Conservation (phyloP, 2,888 invertebrate species). For the Boloria euphrosyne region DNA sequence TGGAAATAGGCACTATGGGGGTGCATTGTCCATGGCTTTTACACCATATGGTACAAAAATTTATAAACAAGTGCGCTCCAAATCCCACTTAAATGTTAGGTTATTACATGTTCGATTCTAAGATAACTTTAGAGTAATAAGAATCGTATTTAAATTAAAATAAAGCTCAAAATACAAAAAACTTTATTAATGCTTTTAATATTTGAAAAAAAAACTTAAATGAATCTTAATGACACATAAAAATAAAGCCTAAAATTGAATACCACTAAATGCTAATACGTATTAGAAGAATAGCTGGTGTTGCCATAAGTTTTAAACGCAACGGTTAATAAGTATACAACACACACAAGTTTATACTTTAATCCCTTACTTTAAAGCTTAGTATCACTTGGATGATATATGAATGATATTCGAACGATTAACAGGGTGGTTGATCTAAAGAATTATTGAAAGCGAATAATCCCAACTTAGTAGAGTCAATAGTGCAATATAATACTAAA, state of each 20-base stretch:
- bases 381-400: constrained; percentile 38
- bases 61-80: constrained; percentile 76
- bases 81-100: constrained; percentile 67
- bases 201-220: constrained; percentile 36
- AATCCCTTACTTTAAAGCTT: constrained; percentile 42
- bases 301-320: constrained; percentile 60
- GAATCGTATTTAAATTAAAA: constrained; percentile 40
- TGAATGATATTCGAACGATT: constrained; percentile 66
- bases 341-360: constrained; percentile 39
- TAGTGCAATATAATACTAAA: constrained; percentile 6
- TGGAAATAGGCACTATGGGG: constrained; percentile 74
- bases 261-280: constrained; percentile 25
- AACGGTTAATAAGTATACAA: constrained; percentile 53
- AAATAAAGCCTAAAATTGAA: constrained; percentile 44
- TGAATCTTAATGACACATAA: constrained; percentile 33
- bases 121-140: constrained; percentile 14
- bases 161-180: constrained; percentile 43
- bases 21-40: constrained; percentile 77
- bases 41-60: constrained; percentile 80
- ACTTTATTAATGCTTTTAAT: constrained; percentile 18
- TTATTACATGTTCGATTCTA: constrained; percentile 58
- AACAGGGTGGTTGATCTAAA: constrained; percentile 76
- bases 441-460: constrained; percentile 72
- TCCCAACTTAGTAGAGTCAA: constrained; percentile 53
- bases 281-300: constrained; percentile 52